Percentiles rank a stretch among this genome's conserved stretches.
These are phyloP conservation scores for Apodemus agrarius DNA, from an alignment of 2,797 vertebrate genomes.

Conservation along the genomic window DNA sequence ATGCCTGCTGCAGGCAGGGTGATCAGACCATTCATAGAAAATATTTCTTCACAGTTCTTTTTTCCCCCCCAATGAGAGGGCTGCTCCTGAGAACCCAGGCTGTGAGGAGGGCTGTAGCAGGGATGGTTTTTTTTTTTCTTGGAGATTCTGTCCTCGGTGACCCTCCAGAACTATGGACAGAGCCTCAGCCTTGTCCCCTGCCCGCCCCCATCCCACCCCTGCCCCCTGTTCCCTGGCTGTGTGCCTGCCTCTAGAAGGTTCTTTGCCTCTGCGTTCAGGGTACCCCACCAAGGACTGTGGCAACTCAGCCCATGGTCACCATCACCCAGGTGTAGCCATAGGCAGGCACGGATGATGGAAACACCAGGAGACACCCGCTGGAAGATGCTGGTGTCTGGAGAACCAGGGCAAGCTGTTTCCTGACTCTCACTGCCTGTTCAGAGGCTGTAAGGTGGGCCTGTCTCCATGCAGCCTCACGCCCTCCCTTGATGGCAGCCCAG, in stretches of 20 bases:
- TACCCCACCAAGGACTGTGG: not conserved
- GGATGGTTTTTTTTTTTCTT: not conserved
- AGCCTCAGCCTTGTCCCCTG: not conserved
- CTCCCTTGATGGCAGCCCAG: not conserved
- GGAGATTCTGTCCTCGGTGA: not conserved
- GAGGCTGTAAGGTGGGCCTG: not conserved
- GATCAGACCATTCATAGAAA: constrained; percentile 65
- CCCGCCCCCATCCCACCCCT: not conserved
- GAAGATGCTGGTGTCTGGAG: not conserved
- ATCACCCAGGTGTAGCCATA: not conserved
- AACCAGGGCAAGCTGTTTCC: not conserved
- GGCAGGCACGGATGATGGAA: too few relatives aligned
- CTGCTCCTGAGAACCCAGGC: not conserved
- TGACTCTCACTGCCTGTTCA: not conserved
- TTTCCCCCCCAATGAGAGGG: not conserved
- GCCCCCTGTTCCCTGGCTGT: not conserved
- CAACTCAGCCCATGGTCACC: not conserved
- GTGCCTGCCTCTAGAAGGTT: not conserved
- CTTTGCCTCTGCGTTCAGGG: not conserved
- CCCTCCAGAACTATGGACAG: not conserved
- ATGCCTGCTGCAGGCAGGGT: not conserved
- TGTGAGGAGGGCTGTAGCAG: too few relatives aligned
- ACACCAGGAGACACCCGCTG: not conserved
- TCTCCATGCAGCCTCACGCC: not conserved
- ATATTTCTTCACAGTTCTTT: not conserved